Conservation (phyloP, 2,113 vertebrate species). For the Turnix velox region DNA sequence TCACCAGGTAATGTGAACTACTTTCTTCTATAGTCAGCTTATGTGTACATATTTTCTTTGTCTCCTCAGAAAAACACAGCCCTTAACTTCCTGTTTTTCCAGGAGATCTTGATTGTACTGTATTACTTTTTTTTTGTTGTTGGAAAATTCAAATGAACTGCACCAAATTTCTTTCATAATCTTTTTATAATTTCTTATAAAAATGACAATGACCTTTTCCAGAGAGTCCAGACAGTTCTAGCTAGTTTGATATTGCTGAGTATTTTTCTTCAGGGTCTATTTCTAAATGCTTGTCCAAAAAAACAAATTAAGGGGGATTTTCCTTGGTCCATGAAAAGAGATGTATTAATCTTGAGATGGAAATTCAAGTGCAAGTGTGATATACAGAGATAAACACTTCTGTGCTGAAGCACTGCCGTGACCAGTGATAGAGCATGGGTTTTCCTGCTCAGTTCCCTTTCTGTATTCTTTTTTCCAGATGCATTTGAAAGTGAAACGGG, state of each 20-base stretch:
- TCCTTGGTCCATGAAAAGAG: neutral
- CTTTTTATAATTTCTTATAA: neutral
- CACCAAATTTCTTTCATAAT: neutral
- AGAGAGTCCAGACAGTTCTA: neutral
- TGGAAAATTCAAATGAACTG: neutral
- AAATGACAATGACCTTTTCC: neutral
- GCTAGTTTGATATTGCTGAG: neutral
- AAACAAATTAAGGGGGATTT: neutral
- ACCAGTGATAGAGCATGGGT: neutral
- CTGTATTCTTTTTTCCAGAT: slow-evolving; percentile 68
- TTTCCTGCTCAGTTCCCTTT: neutral
- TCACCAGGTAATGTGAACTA: neutral
- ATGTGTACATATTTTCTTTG: neutral
- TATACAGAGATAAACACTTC: neutral
- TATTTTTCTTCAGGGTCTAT: neutral
- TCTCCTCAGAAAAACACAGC: neutral
- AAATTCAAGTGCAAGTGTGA: neutral
- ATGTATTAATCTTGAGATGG: neutral
- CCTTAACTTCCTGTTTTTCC: neutral
- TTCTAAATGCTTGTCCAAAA: neutral
- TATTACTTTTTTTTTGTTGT: neutral
- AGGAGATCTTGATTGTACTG: neutral
- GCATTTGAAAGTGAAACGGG: slow-evolving; percentile 81
- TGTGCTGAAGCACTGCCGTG: neutral
- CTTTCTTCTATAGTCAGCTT: neutral